Evolutionary conservation across 64 coral and sea anemone genomes (phyloP).

Genomic region (Platygyra sinensis): DNA sequence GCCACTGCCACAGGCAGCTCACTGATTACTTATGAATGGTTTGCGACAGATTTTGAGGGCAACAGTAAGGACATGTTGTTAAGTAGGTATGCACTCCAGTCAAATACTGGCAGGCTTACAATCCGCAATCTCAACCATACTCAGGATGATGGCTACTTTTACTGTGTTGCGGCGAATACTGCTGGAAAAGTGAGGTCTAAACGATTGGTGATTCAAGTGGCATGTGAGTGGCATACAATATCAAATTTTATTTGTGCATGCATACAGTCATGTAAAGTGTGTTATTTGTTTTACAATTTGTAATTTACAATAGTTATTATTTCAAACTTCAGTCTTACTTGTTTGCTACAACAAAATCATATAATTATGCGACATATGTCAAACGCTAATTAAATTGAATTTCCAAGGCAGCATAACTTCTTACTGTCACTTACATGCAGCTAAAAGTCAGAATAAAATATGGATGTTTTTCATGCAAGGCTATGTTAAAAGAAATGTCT

Average conservation of each 20-base stretch:
- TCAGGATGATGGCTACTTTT: slow-evolving; percentile 83
- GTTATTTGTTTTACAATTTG: too few relatives aligned
- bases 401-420: too few relatives aligned
- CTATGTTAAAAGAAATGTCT: too few relatives aligned
- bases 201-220: slow-evolving; percentile 50
- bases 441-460: too few relatives aligned
- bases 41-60: slow-evolving; percentile 62
- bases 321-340: too few relatives aligned
- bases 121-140: slow-evolving; percentile 56
- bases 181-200: slow-evolving; percentile 62
- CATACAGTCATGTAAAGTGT: too few relatives aligned
- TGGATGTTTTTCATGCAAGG: too few relatives aligned
- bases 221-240: slow-evolving; percentile 56
- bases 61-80: slow-evolving; percentile 50
- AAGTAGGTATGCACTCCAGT: slow-evolving; percentile 52
- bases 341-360: too few relatives aligned
- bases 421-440: too few relatives aligned
- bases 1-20: slow-evolving; percentile 47
- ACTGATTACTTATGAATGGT: slow-evolving; percentile 57
- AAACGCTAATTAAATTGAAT: too few relatives aligned
- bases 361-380: too few relatives aligned
- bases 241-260: not conserved
- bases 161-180: slow-evolving; percentile 77
- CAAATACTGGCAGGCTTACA: slow-evolving; percentile 61
- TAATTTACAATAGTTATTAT: too few relatives aligned